Evolutionary conservation across 2,797 vertebrate genomes (phyloP), one percentile per base, ranked within the genome.

Genomic region (Myripristis jacobus): DNA sequence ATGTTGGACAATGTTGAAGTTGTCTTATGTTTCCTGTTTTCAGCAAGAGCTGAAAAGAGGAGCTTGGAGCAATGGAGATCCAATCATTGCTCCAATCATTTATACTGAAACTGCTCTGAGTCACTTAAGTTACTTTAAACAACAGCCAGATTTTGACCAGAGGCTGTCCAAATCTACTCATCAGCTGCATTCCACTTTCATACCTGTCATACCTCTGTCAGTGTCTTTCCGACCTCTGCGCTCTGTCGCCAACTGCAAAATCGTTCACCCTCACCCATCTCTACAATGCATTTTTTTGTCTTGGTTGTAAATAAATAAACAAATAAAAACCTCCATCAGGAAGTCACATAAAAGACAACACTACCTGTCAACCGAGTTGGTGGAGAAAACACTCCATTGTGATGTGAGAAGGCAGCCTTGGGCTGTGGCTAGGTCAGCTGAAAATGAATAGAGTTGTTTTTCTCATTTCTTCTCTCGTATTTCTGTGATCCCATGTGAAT

Each of bases 381-480:
- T n/a, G 36, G 6, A 34, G 50, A 54, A 59, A 44, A 11, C 27
- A 16, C 36, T 64, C 19, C 5, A 47, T 25, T 69, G 44, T 62
- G 65, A 82, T 56, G 47, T 41, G 47, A 59, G 61, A 52, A 64
- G 59, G 68, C 51, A n/a, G 68, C 77, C 62, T 72, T 62, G 65
- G 74, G 80, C 76, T 82, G 71, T 65, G 71, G 38, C 64, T 43
- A 44, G 60, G 72, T 78, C 78, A 75, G 58, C 66, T 72, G 81
- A 88, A 81, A 83, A 83, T 78, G 70, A 74, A 84, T 64, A 51
- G 64, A 74, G 68, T 74, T 80, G 60, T 79, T 79, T 83, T 75
- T 71, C 64, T 81, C 69, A 38, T 81, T 83, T 66, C 66, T 24
- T 68, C 51, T 59, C 61, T 75, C 8, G 60, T 79, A 66, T 56